Evolutionary conservation across 2,888 invertebrate genomes (phyloP).

Genomic region (Ellobium chinense): DNA sequence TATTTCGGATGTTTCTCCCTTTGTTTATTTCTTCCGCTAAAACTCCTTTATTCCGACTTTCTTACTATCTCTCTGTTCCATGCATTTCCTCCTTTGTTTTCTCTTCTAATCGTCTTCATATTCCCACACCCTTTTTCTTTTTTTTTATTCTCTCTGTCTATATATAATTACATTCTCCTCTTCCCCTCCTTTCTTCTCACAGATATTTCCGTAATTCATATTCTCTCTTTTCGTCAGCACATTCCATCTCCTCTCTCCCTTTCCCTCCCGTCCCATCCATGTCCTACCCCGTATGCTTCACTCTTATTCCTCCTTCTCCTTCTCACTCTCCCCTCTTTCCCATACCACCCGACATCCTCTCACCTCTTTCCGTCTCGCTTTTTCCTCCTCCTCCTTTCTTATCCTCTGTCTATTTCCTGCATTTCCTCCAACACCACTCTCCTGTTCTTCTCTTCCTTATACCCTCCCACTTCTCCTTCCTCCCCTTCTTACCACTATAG

Average conservation of each 20-base stretch:
- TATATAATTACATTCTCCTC: not conserved
- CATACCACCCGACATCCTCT: not conserved
- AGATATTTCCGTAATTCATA: not conserved
- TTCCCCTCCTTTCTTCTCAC: not conserved
- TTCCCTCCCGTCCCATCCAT: not conserved
- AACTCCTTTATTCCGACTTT: too few species aligned
- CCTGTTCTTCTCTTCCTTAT: not conserved
- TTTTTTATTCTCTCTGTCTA: not conserved
- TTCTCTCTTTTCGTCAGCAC: too few species aligned
- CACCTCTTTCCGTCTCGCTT: not conserved
- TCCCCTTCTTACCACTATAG: conserved; percentile 61
- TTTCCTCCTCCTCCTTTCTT: not conserved
- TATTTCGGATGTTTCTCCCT: too few species aligned
- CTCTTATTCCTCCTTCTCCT: not conserved
- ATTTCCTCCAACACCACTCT: not conserved
- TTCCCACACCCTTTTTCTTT: not conserved
- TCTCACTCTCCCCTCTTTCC: not conserved
- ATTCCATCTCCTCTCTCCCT: not conserved
- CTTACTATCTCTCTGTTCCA: not conserved
- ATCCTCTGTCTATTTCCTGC: not conserved
- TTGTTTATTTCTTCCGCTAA: too few species aligned
- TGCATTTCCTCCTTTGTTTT: not conserved
- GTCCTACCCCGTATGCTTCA: not conserved
- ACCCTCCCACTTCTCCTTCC: not conserved
- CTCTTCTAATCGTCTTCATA: not conserved